Percentiles rank a stretch among this genome's conserved stretches.
Evolutionary conservation across 2,113 vertebrate species (phyloP).

Genomic region (Speoplatyrhinus poulsoni): DNA sequence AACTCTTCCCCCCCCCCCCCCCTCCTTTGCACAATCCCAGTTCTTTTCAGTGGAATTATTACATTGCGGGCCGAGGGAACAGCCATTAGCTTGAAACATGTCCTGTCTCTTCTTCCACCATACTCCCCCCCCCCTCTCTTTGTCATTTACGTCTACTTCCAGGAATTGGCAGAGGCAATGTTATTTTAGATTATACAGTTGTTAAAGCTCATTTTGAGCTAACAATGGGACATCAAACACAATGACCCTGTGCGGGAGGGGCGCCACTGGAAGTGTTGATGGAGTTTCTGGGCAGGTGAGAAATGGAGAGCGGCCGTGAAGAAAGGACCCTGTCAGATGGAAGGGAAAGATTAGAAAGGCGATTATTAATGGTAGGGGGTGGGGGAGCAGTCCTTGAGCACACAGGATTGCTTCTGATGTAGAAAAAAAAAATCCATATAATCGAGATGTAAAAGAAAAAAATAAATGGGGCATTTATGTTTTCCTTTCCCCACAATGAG

Average conservation of each 20-base stretch:
- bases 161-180: conserved; percentile 66
- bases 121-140: conserved; percentile 28
- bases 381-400: conserved; percentile 45
- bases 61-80: conserved; percentile 73
- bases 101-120: conserved; percentile 30
- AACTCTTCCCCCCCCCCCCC: conserved; percentile 15
- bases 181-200: conserved; percentile 79
- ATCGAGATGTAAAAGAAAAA: conserved; percentile 28
- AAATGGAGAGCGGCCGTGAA: conserved; percentile 68
- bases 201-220: conserved; percentile 76
- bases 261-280: conserved; percentile 71
- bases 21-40: conserved; percentile 22
- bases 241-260: conserved; percentile 58
- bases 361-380: conserved; percentile 63
- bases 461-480: conserved; percentile 15
- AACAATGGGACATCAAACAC: conserved; percentile 71
- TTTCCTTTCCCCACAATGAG: conserved; percentile 47
- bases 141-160: conserved; percentile 33
- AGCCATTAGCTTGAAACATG: conserved; percentile 74
- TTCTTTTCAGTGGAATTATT: conserved; percentile 73
- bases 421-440: conserved; percentile 59
- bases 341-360: conserved; percentile 66
- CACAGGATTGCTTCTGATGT: conserved; percentile 65
- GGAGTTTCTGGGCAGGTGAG: conserved; percentile 71
- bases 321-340: conserved; percentile 72